Base-by-base conservation (phyloP, 1,140 invertebrate genomes). In the Ceratitis capitata region DNA sequence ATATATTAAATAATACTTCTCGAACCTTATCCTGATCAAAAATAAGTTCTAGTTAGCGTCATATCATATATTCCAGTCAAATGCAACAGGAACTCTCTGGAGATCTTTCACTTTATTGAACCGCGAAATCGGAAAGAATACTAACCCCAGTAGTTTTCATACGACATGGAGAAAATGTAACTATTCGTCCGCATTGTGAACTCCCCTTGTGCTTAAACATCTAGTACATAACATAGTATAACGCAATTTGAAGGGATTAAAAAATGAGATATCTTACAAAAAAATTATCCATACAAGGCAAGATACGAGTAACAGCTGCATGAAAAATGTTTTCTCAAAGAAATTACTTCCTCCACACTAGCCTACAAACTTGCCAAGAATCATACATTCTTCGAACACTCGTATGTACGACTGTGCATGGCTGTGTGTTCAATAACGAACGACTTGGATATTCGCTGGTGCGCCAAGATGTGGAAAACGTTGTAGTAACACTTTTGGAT, bases 281-380 rank as follows among this genome's bases (percentile, higher is more conserved):
- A 14, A 69, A 39, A 39, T 69, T 69, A 39, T 35, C 29, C 14
- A 39, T 12, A 39, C 61, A 35, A 35, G 61, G 12, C 4, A 69
- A 69, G 16, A 69, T 39, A 69, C 61, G 61, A 69, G 61, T 69
- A 39, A 69, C 61, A 69, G 61, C 61, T 69, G 61, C 32, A 69
- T 19, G 32, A 69, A 69, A 10, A 69, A 69, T 16, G 14, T 61
- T 12, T 69, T 16, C n/a, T 69, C 61, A 7, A 61, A 61, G 3
- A 10, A 29, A 69, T 19, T 12, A 69, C 32, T 19, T 69, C 61
- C 58, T 29, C 0, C 61, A 1, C 61, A 35, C 19, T 32, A 16
- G 35, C 32, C 3, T 64, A 16, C 16, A 35, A 69, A 69, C 29
- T 69, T 53, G 51, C 51, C 7, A 49, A 49, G 47, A 49, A 49